Percentiles rank a stretch among this genome's conserved stretches.
These are phyloP conservation scores for Phrynocephalus guinanensis DNA, from an alignment of 2,797 vertebrate species.

Conservation along the genomic window DNA sequence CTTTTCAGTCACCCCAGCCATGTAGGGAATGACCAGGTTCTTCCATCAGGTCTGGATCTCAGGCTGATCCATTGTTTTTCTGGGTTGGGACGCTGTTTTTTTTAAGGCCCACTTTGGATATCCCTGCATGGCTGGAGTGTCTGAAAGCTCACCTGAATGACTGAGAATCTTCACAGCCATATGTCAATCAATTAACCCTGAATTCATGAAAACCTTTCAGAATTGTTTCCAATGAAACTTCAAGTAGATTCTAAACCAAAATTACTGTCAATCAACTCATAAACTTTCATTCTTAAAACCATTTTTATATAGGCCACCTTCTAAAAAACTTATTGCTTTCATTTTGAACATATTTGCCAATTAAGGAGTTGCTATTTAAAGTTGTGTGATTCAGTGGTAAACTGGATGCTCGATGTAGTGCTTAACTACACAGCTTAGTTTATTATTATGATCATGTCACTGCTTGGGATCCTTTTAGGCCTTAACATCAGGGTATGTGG, in stretches of 20 bases:
- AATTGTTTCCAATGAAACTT: neutral
- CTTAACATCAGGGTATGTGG: neutral
- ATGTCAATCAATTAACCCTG: no score
- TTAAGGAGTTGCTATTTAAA: constrained; percentile 45
- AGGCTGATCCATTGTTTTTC: no score
- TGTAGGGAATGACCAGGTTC: no score
- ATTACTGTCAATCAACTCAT: neutral
- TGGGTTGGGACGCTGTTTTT: no score
- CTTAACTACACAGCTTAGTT: constrained; percentile 36
- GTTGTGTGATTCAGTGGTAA: constrained; percentile 58
- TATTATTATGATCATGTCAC: constrained; percentile 40
- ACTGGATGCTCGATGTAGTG: constrained; percentile 55
- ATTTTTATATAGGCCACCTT: constrained; percentile 19
- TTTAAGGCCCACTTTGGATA: no score
- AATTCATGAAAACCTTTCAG: neutral
- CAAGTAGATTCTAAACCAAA: neutral
- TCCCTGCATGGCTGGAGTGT: no score
- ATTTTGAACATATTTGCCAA: neutral
- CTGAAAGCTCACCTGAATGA: no score
- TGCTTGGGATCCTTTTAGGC: neutral
- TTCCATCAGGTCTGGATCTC: no score
- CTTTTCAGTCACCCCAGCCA: no score
- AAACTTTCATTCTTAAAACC: neutral
- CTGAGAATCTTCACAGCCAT: no score
- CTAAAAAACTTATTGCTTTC: neutral